Conservation (phyloP, 2,888 invertebrate species). For the Tiliacea aurago region DNA sequence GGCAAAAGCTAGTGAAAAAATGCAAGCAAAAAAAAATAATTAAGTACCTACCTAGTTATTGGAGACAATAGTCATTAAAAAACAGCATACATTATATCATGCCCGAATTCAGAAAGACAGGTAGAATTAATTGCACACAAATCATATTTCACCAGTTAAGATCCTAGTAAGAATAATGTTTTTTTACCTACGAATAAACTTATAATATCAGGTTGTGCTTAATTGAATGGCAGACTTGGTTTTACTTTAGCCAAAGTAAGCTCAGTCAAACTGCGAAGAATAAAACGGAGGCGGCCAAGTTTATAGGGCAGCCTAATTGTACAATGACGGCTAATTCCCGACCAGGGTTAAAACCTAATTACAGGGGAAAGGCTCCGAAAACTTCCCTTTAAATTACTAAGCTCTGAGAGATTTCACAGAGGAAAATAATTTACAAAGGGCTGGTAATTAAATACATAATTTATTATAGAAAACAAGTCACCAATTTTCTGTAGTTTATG, state of each 20-base stretch:
- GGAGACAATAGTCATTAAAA: too few relatives aligned
- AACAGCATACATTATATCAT: neutral
- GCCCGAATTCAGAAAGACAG: neutral
- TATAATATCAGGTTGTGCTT: neutral
- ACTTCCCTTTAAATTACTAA: constrained; percentile 5
- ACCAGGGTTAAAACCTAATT: constrained; percentile 20
- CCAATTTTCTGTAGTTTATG: neutral
- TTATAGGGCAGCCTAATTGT: constrained; percentile 18
- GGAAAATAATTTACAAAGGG: constrained; percentile 10
- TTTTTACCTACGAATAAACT: neutral
- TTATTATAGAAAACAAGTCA: neutral
- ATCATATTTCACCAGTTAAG: neutral
- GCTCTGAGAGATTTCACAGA: neutral
- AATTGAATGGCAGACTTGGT: neutral
- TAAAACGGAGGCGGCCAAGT: constrained; percentile 11
- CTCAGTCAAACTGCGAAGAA: neutral
- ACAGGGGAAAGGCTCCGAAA: neutral
- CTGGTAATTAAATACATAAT: constrained; percentile 5
- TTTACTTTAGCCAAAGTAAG: constrained; percentile 1
- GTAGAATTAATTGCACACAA: neutral
- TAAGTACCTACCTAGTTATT: too few relatives aligned
- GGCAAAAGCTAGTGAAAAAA: too few relatives aligned
- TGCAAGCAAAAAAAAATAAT: too few relatives aligned
- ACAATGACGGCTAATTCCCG: constrained; percentile 9
- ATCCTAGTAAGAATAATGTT: neutral